Base-by-base conservation (phyloP, 2,888 invertebrate genomes). In the Drosophila suboccidentalis region DNA sequence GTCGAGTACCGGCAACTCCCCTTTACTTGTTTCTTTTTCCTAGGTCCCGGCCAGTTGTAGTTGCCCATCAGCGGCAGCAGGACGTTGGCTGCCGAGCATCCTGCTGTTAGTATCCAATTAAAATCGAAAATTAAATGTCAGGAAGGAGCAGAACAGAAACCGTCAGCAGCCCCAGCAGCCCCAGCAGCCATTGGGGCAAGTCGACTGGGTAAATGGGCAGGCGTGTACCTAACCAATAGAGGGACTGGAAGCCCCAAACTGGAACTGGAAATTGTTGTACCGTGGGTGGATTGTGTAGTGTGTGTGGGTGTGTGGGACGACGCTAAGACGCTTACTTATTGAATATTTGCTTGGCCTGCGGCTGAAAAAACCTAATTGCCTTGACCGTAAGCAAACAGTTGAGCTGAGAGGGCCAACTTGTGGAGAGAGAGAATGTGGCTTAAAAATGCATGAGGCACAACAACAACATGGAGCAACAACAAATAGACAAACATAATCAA, bases 101-200 rank as follows among this genome's bases (percentile, higher is more conserved):
- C 92, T 91, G 91, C 92, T 92, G 92, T 91, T 92, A 89, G 90
- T 89, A 92, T 92, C 92, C 92, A 92, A 92, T 92, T 92, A 92
- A 92, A 92, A 91, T 91, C 91, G 90, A 92, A 92, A 92, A 92
- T 92, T 92, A 92, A 92, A 92, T 92, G 92, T 91, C 92, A 92
- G 91, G 62, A 78, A 60, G 57, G 47, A 49, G 61, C 61, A 78
- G 76, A 75, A 63, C 62, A 53, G 63, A 60, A 61, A 62, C 61
- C 55, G 59, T 49, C 62, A 57, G 55, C 55, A 63, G 69, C 43
- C 60, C 66, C 57, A 75, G 38, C 68, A 62, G 44, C 65, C 22
- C 22, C 53, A n/a, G 55, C 43, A 29, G 57, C 57, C 39, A 59
- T 26, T 26, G 32, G 44, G 61, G 26, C 70, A 65, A 73, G 70